Evolutionary conservation across 1,140 invertebrate genomes (phyloP), one percentile per base, ranked within the genome.

Genomic region (Octopus bimaculoides): DNA sequence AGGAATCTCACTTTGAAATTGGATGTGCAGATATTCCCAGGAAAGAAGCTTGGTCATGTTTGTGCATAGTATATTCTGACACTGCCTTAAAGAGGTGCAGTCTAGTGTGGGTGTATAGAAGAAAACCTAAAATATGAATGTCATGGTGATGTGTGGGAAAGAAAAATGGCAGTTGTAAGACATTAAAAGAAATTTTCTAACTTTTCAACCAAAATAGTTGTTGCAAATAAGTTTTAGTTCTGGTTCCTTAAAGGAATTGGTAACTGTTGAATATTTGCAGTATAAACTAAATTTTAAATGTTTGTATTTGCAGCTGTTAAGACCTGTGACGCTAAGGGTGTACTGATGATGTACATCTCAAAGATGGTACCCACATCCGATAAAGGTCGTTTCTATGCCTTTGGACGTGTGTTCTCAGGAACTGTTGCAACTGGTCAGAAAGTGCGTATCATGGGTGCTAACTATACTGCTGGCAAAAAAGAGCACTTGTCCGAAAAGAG

Each of bases 291-390:
- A n/a, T n/a, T 14, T 66, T 5, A 52, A 53, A 5, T 41, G 26
- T 14, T 54, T 81, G 69, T 4, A 5, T 77, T 79, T 84, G 5
- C 79, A 89, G 92, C 89, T 56, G 91, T 93, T 75, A 92, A 97
- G 93, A 95, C 91, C 87, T 99, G 98, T 90, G 96, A 99, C 91
- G 94, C 97, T 8, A 95, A 98, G 85, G 98, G 94, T 83, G 98
- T 97, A 41, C 92, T 99, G 53, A 99, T 99, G 98, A 99, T 99
- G 98, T 99, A 99, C 93, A 93, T 99, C 82, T 99, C 97, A 52
- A 99, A 99, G 92, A 99, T 99, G 98, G 98, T 99, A 91, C 98
- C 98, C 79, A 99, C 98, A 6, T 96, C 96, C 69, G 98, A 99
- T 90, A 99, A 99, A 92, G 98, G 98, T 83, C 94, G 98, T 90